Conservation (phyloP, 2,797 vertebrate genomes). For the Echiichthys vipera region DNA sequence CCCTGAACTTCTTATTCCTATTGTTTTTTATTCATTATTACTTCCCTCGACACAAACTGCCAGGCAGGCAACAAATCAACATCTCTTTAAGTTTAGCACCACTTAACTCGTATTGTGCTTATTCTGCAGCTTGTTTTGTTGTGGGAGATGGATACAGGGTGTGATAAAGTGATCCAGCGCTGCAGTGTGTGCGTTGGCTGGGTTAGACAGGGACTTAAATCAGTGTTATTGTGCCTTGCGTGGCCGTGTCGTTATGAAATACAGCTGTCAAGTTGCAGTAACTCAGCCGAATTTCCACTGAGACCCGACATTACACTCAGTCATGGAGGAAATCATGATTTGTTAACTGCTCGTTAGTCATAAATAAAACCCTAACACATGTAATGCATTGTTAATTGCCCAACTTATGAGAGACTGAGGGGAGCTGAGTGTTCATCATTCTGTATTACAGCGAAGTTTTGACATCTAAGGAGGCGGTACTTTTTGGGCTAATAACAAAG, state of each 20-base stretch:
- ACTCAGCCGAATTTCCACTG: conserved; percentile 72
- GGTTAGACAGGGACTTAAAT: conserved; percentile 74
- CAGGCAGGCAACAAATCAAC: conserved; percentile 81
- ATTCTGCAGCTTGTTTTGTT: conserved; percentile 79
- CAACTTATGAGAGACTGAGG: conserved; percentile 54
- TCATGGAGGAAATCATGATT: conserved; percentile 74
- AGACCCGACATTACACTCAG: conserved; percentile 67
- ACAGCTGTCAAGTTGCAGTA: conserved; percentile 75
- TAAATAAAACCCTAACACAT: conserved; percentile 75
- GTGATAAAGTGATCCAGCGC: conserved; percentile 74
- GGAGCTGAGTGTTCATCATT: conserved; percentile 58
- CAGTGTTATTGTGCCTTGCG: conserved; percentile 71
- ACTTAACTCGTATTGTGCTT: conserved; percentile 80
- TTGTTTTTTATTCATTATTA: conserved; percentile 77
- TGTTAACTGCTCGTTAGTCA: conserved; percentile 78
- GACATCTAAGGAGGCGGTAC: conserved; percentile 23
- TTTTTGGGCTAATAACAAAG: conserved; percentile 40
- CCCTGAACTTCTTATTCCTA: conserved; percentile 48
- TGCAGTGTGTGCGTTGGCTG: conserved; percentile 61
- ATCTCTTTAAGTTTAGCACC: conserved; percentile 80
- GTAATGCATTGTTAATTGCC: conserved; percentile 78
- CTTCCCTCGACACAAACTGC: conserved; percentile 74
- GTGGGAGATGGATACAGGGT: conserved; percentile 73
- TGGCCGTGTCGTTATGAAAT: conserved; percentile 73
- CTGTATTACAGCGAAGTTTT: conserved; percentile 49